Evolutionary conservation across 2,797 vertebrate species (phyloP), one percentile per base, ranked within the genome.

Genomic region (Coracias cyanogaster): DNA sequence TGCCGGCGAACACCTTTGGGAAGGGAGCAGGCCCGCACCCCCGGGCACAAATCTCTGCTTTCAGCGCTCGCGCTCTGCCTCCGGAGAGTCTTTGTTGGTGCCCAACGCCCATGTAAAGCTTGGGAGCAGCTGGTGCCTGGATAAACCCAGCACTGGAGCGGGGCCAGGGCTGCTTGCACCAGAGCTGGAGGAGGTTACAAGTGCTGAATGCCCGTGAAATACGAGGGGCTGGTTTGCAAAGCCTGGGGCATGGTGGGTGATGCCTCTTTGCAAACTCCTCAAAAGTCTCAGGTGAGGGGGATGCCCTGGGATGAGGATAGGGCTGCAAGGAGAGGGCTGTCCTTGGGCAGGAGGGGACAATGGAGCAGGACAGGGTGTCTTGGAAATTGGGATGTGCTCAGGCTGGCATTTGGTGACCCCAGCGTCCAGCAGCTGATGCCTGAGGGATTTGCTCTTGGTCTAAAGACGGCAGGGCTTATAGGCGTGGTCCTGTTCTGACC

Each of bases 11-110:
- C 52, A 52, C 17, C n/a, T 91, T 51, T 54, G 94, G 74, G 85
- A 73, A 85, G 45, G 71, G 80, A 71, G 76, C 93, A 54, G 72
- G 78, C 57, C 81, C 4, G 6, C 86, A 86, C 29, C 91, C 86
- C 64, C 18, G 1, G 89, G 95, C 20, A 4, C 5, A 2, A n/a
- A 80, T 74, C 82, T 74, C 71, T 41, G 66, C 86, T 94, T 90
- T 94, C 86, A 82, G 91, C 6, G 9, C 78, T 93, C 6, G 2
- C 51, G 48, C 55, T n/a, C 72, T 64, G 90, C 88, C 82, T 78
- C 80, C 72, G 69, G 91, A 91, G 84, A 94, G 82, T 76, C 58
- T 90, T 88, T 95, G 92, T 91, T 88, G 79, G 80, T 89, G 77
- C 85, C 86, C 91, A 88, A 88, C 73, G 31, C 93, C 94, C 89